Evolutionary conservation across 2,797 vertebrate species (phyloP).

Genomic region (Sandelia bainsii): DNA sequence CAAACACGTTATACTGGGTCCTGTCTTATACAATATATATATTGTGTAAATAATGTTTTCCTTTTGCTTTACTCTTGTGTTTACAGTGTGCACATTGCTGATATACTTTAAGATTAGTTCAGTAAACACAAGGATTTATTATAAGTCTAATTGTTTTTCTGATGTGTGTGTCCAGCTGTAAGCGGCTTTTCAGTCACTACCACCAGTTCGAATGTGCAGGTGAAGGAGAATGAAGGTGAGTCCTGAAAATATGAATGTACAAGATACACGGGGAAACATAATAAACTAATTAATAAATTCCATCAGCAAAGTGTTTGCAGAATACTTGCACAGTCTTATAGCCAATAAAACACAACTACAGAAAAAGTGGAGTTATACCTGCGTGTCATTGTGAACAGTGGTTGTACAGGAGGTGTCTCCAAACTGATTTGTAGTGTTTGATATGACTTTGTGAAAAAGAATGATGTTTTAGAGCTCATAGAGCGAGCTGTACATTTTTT

Average conservation of each 20-base stretch:
- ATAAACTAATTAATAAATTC: neutral
- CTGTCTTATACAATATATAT: no score
- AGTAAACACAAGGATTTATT: neutral
- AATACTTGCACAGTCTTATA: no score
- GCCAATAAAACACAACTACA: neutral
- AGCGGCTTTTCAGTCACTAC: slow-evolving; percentile 64
- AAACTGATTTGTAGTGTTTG: neutral
- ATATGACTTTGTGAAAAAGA: neutral
- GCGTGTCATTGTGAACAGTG: neutral
- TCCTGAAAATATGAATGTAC: slow-evolving; percentile 1
- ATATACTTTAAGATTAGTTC: neutral
- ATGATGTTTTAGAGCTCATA: neutral
- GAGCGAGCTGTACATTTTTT: no score
- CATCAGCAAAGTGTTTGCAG: neutral
- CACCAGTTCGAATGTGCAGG: neutral
- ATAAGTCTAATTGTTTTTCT: slow-evolving; percentile 3
- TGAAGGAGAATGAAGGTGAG: slow-evolving; percentile 80
- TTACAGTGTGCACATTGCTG: neutral
- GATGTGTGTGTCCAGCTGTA: slow-evolving; percentile 63
- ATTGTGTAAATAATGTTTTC: no score
- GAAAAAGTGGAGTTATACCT: neutral
- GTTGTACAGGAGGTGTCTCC: neutral
- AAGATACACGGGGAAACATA: neutral
- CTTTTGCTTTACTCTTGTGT: neutral
- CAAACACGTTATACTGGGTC: neutral